phyloP scores from a whole-genome alignment of 1,140 invertebrate genomes.

The Maconellicoccus hirsutus region DNA sequence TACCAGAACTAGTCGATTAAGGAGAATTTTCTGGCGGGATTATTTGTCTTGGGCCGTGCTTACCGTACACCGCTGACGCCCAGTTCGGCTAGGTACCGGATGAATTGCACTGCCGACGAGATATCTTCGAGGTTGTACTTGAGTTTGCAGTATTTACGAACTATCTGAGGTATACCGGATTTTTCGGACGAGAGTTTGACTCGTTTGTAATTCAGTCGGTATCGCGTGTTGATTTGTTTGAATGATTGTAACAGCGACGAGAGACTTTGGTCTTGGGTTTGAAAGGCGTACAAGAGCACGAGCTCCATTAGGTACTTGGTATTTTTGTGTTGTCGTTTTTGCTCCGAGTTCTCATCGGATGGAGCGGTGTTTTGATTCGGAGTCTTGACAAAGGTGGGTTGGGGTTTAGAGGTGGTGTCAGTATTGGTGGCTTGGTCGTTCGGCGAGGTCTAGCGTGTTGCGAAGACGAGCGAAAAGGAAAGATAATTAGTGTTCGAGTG shows the following conservation, averaged over 20 bases:
- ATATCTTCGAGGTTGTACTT: neutral
- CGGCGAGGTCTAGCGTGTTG: too few relatives aligned
- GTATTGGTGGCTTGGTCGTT: too few relatives aligned
- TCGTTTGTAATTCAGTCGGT: neutral
- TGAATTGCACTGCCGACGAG: neutral
- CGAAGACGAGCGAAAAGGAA: too few relatives aligned
- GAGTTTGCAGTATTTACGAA: constrained; percentile 3
- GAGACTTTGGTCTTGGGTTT: too few relatives aligned
- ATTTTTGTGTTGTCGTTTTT: neutral
- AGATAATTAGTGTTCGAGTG: too few relatives aligned
- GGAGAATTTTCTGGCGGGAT: too few relatives aligned
- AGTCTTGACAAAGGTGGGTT: too few relatives aligned
- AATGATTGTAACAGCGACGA: neutral
- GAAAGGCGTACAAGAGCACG: neutral
- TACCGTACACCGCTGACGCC: neutral
- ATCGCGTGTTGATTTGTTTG: neutral
- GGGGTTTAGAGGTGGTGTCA: too few relatives aligned
- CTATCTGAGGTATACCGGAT: neutral
- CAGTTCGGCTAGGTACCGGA: neutral
- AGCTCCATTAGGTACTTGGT: constrained; percentile 2
- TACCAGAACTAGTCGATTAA: too few relatives aligned
- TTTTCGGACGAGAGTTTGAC: neutral
- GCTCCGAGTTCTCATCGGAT: neutral
- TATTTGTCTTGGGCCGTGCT: neutral
- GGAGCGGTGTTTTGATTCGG: neutral